Percentiles rank a stretch among this genome's conserved stretches.
phyloP scores from a whole-genome alignment of 2,113 vertebrate genomes.

The Hippocampus abdominalis region DNA sequence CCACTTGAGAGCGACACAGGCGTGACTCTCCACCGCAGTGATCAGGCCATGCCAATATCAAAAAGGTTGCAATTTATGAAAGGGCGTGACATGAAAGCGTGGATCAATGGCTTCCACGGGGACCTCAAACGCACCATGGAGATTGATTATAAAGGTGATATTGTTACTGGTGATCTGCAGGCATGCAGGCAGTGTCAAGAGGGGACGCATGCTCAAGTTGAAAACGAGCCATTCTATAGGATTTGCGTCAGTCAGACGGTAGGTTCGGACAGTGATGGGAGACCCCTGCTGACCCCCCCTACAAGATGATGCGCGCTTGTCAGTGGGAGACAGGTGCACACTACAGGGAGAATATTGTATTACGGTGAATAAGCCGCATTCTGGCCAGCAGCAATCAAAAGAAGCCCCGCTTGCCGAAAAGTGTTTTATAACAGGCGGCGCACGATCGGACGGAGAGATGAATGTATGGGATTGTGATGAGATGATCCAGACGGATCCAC shows the following conservation, averaged over 20 bases:
- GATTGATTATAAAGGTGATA: slow-evolving; percentile 62
- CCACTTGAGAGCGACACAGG: slow-evolving; percentile 36
- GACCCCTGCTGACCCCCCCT: slow-evolving; percentile 52
- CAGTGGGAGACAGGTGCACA: slow-evolving; percentile 54
- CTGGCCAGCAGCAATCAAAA: slow-evolving; percentile 41
- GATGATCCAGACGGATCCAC: slow-evolving; percentile 51
- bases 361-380: slow-evolving; percentile 42
- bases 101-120: slow-evolving; percentile 65
- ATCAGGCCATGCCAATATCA: slow-evolving; percentile 58
- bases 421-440: slow-evolving; percentile 41
- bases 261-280: slow-evolving; percentile 58
- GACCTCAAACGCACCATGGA: slow-evolving; percentile 28
- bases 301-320: slow-evolving; percentile 44
- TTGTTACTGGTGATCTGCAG: slow-evolving; percentile 50
- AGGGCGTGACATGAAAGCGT: slow-evolving; percentile 59
- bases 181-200: slow-evolving; percentile 43
- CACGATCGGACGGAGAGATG: slow-evolving; percentile 15
- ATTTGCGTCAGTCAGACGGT: slow-evolving; percentile 63
- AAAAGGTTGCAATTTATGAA: slow-evolving; percentile 72
- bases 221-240: slow-evolving; percentile 57
- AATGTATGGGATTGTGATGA: slow-evolving; percentile 53
- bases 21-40: slow-evolving; percentile 28
- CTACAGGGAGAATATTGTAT: slow-evolving; percentile 50
- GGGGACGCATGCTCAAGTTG: slow-evolving; percentile 43
- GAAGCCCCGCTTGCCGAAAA: slow-evolving; percentile 20